Evolutionary conservation across 2,888 invertebrate genomes (phyloP).

Genomic region (Hypomecis punctinalis): DNA sequence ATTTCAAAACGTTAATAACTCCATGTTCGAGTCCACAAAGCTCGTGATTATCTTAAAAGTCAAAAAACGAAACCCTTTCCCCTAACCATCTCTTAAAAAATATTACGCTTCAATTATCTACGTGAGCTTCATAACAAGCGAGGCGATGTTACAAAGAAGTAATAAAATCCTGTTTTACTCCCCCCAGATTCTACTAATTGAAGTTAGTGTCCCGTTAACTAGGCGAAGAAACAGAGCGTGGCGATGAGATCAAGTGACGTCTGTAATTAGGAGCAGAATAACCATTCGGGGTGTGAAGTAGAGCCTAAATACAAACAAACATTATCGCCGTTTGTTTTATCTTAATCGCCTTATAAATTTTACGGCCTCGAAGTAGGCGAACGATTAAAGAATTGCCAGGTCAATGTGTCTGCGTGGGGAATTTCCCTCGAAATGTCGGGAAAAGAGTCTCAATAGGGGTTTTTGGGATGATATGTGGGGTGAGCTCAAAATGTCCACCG

Average conservation of each 20-base stretch:
- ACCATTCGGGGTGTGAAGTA: conserved; percentile 59
- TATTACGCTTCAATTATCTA: conserved; percentile 10
- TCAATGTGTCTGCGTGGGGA: no score
- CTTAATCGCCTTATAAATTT: conserved; percentile 52
- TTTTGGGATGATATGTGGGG: no score
- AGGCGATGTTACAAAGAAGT: neutral
- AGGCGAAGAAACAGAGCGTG: conserved; percentile 52
- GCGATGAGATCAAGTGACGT: conserved; percentile 48
- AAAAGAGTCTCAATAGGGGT: no score
- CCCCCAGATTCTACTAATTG: conserved; percentile 15
- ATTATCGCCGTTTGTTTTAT: conserved; percentile 59
- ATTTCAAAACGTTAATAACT: no score
- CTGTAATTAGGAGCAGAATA: conserved; percentile 60
- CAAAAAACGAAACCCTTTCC: neutral
- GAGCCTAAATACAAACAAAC: conserved; percentile 65
- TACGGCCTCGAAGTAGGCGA: conserved; percentile 47
- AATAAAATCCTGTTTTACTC: conserved; percentile 3
- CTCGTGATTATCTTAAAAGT: neutral
- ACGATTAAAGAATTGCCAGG: conserved; percentile 26
- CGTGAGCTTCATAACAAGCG: conserved; percentile 3
- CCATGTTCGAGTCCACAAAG: neutral
- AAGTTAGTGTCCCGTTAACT: conserved; percentile 46
- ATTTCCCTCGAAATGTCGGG: no score
- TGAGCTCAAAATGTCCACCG: no score
- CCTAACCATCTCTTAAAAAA: conserved; percentile 2